Evolutionary conservation across 2,113 vertebrate species (phyloP), one percentile per base, ranked within the genome.

Genomic region (Poeciliopsis occidentalis): DNA sequence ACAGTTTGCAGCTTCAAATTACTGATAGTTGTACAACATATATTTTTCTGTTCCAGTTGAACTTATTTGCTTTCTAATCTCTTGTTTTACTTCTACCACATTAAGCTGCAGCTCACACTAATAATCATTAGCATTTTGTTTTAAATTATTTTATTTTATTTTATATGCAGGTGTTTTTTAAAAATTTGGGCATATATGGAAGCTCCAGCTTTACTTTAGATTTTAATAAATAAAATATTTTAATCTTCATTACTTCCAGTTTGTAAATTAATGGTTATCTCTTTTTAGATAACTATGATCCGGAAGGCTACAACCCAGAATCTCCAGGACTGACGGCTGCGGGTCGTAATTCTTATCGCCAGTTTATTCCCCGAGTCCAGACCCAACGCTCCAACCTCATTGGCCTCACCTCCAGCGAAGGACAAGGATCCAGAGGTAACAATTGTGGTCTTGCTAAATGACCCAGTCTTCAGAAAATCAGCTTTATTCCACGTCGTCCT

Each of bases 231-330:
- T 10, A 57, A n/a, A 24, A 57, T 3, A 57, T 57, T 57, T 57
- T 24, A 57, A 24, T 57, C 51, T 57, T 10, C 8, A n/a, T 24
- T n/a, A 24, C 22, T 11, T 57, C 47, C 22, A n/a, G n/a, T 7
- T 57, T 64, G 3, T 47, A 12, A 75, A 11, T 68, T 13, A 74
- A 4, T 79, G 12, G 73, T 81, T 37, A 79, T 2, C 26, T 17
- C 34, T 31, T 83, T 19, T 84, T 13, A 99, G 98, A 99, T 94
- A 97, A 95, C 39, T 99, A 98, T 75, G 98, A 99, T 91, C 96
- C 96, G 75, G 98, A 99, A 94, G 98, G 96, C 69, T 99, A 99
- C 91, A 99, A 99, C 92, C 98, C 98, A n/a, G 98, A 99, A 94
- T 96, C 98, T 71, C 98, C 98, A 70, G 98, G 96, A 86, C 95